Base-by-base conservation (phyloP, 2,888 invertebrate species). In the Cosmia pyralina region DNA sequence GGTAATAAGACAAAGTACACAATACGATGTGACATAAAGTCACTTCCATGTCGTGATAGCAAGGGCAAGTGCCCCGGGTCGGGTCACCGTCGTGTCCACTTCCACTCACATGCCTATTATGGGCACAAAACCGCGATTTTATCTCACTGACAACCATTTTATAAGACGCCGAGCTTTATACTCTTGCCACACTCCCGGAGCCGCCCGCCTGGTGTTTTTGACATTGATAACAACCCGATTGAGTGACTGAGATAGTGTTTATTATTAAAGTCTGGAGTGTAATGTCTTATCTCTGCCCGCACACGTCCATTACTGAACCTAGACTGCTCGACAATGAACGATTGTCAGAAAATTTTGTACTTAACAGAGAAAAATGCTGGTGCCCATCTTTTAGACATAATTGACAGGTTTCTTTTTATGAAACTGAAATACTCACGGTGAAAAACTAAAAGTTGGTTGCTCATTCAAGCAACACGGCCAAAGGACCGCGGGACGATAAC, bases 81-180 rank as follows among this genome's bases (percentile, higher is more conserved):
- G 85, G 91, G 90, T 88, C 88, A 88, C 84, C 81, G 76, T 90
- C 88, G 90, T 91, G 91, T 89, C 88, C 90, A 88, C 83, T 83
- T 82, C 81, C 85, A 81, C 83, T 72, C 83, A 75, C 83, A 81
- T 84, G 85, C 87, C 88, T 88, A 88, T 89, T 90, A 90, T 81
- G 86, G 87, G 70, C 82, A 85, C 84, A 87, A 85, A 82, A 81
- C 84, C 59, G 79, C 78, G 92, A 92, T 92, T 87, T 90, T 91
- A 92, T 92, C 91, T 86, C 65, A 83, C 81, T 88, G 88, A 88
- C 89, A 90, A 85, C 81, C 85, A 88, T 88, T 89, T 88, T 88
- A 87, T 87, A 86, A 79, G 86, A 77, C 77, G 66, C 79, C 53
- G 60, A 81, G 83, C 77, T 73, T 81, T 81, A 85, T 85, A 82